Evolutionary conservation across 1,140 invertebrate genomes (phyloP).

Genomic region (Aphis craccivora): DNA sequence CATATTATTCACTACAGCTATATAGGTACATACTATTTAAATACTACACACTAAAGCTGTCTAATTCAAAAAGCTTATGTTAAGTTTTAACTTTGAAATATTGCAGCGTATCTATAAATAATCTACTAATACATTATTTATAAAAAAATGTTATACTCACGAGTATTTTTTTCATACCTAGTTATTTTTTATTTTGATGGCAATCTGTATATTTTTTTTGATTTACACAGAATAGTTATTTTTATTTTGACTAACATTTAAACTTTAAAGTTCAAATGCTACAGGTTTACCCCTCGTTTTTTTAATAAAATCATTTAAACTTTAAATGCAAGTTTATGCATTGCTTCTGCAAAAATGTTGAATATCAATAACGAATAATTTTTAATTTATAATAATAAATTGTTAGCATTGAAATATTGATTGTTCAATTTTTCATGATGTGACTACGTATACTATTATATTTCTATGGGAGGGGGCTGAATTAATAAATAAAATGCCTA

Average conservation of each 20-base stretch:
- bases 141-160: background rate
- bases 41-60: too few relatives aligned
- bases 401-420: too few relatives aligned
- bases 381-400: too few relatives aligned
- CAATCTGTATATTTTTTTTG: background rate
- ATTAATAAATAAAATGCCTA: too few relatives aligned
- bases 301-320: background rate
- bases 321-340: background rate
- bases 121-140: background rate
- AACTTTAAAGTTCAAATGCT: background rate
- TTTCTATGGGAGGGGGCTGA: too few relatives aligned
- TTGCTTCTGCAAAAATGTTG: background rate
- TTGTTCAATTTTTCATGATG: too few relatives aligned
- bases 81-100: too few relatives aligned
- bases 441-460: too few relatives aligned
- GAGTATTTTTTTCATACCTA: background rate
- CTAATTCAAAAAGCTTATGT: too few relatives aligned
- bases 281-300: background rate
- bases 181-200: background rate
- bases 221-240: background rate
- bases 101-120: too few relatives aligned
- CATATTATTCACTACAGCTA: background rate
- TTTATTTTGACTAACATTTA: background rate
- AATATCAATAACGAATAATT: too few relatives aligned
- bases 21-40: background rate